These are phyloP conservation scores for Gobio gobio DNA, from an alignment of 2,113 vertebrate genomes.

Conservation along the genomic window DNA sequence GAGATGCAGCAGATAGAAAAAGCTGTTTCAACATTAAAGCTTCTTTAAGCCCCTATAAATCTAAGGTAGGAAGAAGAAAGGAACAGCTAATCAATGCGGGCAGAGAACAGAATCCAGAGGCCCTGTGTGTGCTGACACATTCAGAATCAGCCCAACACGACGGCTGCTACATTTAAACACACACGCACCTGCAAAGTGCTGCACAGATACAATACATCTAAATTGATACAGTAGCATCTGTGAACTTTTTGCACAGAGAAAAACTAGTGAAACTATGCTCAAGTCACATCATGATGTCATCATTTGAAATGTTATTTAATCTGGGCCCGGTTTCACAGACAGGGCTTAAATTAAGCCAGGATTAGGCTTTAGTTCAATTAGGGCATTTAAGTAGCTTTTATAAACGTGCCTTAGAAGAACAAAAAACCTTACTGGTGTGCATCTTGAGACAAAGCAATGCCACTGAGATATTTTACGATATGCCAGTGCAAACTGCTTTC, in stretches of 20 bases:
- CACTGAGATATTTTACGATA: too few species aligned
- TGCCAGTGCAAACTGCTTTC: too few species aligned
- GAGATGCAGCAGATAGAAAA: background rate
- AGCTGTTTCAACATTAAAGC: background rate
- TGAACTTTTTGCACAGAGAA: background rate
- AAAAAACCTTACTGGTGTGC: too few species aligned
- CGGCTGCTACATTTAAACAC: constrained; percentile 35
- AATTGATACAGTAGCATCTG: background rate
- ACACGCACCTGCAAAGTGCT: constrained; percentile 12
- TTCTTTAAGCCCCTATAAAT: constrained; percentile 3
- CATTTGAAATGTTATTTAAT: background rate
- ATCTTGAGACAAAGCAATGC: too few species aligned
- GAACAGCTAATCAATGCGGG: background rate
- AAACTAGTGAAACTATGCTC: background rate
- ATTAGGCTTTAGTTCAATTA: too few species aligned
- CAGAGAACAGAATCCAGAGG: background rate
- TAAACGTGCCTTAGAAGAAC: too few species aligned
- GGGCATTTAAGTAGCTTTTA: too few species aligned
- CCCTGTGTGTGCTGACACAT: constrained; percentile 35
- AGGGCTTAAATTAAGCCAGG: too few species aligned
- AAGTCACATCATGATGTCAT: background rate
- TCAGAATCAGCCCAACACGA: constrained; percentile 27
- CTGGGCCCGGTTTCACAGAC: too few species aligned
- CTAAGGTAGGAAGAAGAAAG: background rate
- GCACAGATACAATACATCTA: constrained; percentile 12